Conservation (phyloP, 1,140 invertebrate genomes). For the Papilio aristodemus region DNA sequence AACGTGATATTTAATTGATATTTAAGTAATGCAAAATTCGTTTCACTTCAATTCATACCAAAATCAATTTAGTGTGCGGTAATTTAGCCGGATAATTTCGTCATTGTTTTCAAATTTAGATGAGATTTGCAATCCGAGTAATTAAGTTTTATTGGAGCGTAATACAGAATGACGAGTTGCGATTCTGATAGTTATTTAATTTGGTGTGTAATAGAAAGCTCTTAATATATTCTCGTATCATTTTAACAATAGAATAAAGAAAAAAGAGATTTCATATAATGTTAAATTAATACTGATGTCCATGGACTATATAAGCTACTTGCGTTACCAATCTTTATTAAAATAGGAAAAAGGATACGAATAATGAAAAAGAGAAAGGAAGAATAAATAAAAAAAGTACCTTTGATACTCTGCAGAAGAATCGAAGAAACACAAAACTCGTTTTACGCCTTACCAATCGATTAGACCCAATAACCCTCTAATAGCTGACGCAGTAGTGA, state of each 20-base stretch:
- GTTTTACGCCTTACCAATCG: too few relatives aligned
- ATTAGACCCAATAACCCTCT: background rate
- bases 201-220: conserved; percentile 13
- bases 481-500: background rate
- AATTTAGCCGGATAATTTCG: conserved; percentile 31
- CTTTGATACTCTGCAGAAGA: too few relatives aligned
- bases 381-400: too few relatives aligned
- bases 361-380: too few relatives aligned
- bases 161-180: conserved; percentile 49
- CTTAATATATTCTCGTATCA: background rate
- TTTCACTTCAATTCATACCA: background rate
- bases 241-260: too few relatives aligned
- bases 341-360: too few relatives aligned
- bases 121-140: conserved; percentile 55
- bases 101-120: conserved; percentile 37
- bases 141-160: conserved; percentile 56
- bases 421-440: too few relatives aligned
- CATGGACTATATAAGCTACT: too few relatives aligned
- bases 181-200: conserved; percentile 47
- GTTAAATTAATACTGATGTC: too few relatives aligned
- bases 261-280: too few relatives aligned
- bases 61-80: conserved; percentile 16
- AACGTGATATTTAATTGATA: too few relatives aligned
- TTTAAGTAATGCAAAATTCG: background rate
- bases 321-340: too few relatives aligned